A percentile compares a stretch with the other conserved stretches of the same genome.
Conservation (phyloP, 2,888 invertebrate species). For the Cryptophagus acutangulus region DNA sequence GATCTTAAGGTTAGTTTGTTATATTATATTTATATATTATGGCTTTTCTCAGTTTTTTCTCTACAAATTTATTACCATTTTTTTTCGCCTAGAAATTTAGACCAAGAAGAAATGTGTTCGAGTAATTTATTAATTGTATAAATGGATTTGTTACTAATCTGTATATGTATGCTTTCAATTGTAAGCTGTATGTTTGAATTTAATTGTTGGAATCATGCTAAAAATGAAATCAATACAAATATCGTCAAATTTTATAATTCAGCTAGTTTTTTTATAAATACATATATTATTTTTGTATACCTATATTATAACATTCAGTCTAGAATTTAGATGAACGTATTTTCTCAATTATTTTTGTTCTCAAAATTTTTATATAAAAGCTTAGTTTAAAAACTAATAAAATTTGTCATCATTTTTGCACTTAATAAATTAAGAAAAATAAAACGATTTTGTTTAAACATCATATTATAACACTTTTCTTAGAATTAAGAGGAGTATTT, state of each 20-base stretch:
- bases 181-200: not conserved
- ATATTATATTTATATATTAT: too few species aligned
- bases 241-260: conserved; percentile 6
- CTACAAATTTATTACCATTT: conserved; percentile 35
- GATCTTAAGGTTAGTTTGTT: too few species aligned
- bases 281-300: conserved; percentile 8
- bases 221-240: too few species aligned
- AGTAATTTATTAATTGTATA: conserved; percentile 5
- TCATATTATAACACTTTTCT: too few species aligned
- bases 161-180: conserved; percentile 5
- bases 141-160: conserved; percentile 7
- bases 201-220: not conserved
- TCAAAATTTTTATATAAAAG: conserved; percentile 37
- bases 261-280: conserved; percentile 7
- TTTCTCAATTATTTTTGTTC: conserved; percentile 24
- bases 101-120: conserved; percentile 22
- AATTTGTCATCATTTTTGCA: conserved; percentile 40
- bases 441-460: conserved; percentile 1
- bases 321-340: conserved; percentile 6
- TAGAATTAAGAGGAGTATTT: too few species aligned
- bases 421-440: conserved; percentile 33
- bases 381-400: conserved; percentile 31
- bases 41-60: conserved; percentile 39
- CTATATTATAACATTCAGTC: too few species aligned
- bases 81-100: conserved; percentile 36